A percentile compares a stretch with the other conserved stretches of the same genome.
Evolutionary conservation across 37 sponge, comb jelly and placozoan genomes (phyloP).

Genomic region (Chondrilla cf. caribensis): DNA sequence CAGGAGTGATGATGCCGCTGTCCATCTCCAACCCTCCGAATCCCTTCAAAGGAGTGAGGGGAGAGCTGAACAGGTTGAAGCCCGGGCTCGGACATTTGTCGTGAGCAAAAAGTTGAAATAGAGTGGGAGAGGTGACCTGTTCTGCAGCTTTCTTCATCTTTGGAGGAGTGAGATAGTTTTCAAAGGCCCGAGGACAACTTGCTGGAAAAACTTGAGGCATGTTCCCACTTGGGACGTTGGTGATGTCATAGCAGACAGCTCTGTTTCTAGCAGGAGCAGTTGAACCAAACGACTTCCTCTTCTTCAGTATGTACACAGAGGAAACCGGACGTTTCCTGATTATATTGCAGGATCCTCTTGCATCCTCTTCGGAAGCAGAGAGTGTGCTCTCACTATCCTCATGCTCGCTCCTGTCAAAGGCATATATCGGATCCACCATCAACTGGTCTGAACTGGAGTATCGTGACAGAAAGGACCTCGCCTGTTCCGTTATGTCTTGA

Average conservation of each 20-base stretch:
- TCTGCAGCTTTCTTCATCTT: neutral
- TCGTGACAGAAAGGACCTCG: neutral
- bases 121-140: neutral
- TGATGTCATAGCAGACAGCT: neutral
- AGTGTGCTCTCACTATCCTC: neutral
- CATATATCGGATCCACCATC: neutral
- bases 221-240: neutral
- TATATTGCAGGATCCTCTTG: neutral
- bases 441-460: neutral
- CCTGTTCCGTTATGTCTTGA: conserved; percentile 8
- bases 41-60: conserved; percentile 36
- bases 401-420: neutral
- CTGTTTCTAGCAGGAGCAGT: neutral
- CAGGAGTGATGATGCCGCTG: conserved; percentile 38
- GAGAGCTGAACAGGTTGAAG: conserved; percentile 14
- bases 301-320: conserved; percentile 1
- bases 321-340: neutral
- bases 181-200: neutral
- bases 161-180: conserved; percentile 9
- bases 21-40: conserved; percentile 11
- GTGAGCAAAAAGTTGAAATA: neutral
- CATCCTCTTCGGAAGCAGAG: neutral
- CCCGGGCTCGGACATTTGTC: neutral
- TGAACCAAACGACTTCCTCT: neutral
- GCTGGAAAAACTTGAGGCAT: neutral